A percentile compares a stretch with the other conserved stretches of the same genome.
Evolutionary conservation across 2,888 invertebrate species (phyloP).

Genomic region (Carpatolechia fugitivella): DNA sequence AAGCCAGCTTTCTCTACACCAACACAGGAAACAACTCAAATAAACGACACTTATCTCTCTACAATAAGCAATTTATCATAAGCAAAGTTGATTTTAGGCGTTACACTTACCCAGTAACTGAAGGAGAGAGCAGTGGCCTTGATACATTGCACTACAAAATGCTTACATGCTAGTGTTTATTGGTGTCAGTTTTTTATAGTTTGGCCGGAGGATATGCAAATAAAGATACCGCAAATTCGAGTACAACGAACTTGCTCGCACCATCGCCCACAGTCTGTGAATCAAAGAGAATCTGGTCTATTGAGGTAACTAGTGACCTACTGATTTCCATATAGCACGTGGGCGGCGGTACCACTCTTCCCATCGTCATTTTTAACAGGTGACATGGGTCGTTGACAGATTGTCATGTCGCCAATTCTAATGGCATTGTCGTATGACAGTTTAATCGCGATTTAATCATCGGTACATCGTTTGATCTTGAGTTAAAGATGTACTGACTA

Average conservation of each 20-base stretch:
- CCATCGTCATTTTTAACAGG: slow-evolving; percentile 28
- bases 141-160: slow-evolving; percentile 65
- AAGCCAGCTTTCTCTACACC: slow-evolving; percentile 63
- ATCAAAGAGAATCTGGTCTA: slow-evolving; percentile 63
- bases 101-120: slow-evolving; percentile 76
- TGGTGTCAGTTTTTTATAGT: slow-evolving; percentile 64
- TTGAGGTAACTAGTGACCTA: slow-evolving; percentile 63
- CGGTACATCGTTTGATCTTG: slow-evolving; percentile 13
- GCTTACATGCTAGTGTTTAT: slow-evolving; percentile 44
- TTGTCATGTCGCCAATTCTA: slow-evolving; percentile 24
- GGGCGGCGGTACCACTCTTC: slow-evolving; percentile 42
- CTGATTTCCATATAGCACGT: slow-evolving; percentile 70
- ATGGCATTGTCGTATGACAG: slow-evolving; percentile 17
- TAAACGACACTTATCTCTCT: slow-evolving; percentile 67
- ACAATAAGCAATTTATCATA: slow-evolving; percentile 77
- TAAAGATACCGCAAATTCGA: slow-evolving; percentile 72
- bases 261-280: slow-evolving; percentile 61
- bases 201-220: slow-evolving; percentile 68
- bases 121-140: slow-evolving; percentile 73
- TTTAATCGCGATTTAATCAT: slow-evolving; percentile 15
- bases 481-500: neutral
- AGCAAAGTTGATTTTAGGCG: slow-evolving; percentile 64
- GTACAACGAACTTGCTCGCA: slow-evolving; percentile 69
- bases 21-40: slow-evolving; percentile 73
- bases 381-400: slow-evolving; percentile 39